Evolutionary conservation across 2,797 vertebrate genomes (phyloP).

Genomic region (Chaunax sp.): DNA sequence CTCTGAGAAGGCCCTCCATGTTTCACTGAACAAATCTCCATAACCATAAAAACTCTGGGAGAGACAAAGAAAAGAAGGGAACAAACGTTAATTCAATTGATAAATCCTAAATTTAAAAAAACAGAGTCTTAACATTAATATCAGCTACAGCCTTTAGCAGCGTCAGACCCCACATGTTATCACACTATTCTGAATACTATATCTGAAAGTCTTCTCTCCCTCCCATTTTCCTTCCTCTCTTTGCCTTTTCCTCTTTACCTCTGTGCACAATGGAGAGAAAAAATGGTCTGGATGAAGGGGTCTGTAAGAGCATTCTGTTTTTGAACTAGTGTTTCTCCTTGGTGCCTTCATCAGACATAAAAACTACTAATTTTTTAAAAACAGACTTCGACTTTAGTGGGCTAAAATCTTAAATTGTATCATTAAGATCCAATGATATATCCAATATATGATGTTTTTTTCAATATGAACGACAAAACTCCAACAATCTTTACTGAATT

Average conservation of each 20-base stretch:
- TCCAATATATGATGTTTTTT: background rate
- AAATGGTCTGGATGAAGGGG: conserved; percentile 66
- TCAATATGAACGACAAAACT: background rate
- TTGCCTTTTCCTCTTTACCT: conserved; percentile 34
- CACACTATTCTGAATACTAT: too few relatives aligned
- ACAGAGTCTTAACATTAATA: background rate
- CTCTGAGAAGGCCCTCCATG: conserved; percentile 93
- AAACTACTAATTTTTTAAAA: conserved; percentile 22
- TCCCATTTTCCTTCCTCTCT: conserved; percentile 20
- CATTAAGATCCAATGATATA: conserved; percentile 3
- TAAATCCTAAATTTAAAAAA: background rate
- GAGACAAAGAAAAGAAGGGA: conserved; percentile 23
- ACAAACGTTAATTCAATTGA: conserved; percentile 20
- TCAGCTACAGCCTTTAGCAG: conserved; percentile 14
- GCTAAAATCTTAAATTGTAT: background rate
- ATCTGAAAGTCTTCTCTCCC: too few relatives aligned
- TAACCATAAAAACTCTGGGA: conserved; percentile 92
- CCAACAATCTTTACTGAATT: background rate
- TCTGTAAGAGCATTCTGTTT: conserved; percentile 59
- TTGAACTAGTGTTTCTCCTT: conserved; percentile 52
- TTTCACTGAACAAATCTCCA: conserved; percentile 95
- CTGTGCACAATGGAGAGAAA: conserved; percentile 48
- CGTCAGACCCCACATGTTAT: background rate
- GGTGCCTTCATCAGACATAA: conserved; percentile 33
- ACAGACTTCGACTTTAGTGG: conserved; percentile 1